phyloP scores from a whole-genome alignment of 2,888 invertebrate genomes.

The Drosophila cyrtoloma region DNA sequence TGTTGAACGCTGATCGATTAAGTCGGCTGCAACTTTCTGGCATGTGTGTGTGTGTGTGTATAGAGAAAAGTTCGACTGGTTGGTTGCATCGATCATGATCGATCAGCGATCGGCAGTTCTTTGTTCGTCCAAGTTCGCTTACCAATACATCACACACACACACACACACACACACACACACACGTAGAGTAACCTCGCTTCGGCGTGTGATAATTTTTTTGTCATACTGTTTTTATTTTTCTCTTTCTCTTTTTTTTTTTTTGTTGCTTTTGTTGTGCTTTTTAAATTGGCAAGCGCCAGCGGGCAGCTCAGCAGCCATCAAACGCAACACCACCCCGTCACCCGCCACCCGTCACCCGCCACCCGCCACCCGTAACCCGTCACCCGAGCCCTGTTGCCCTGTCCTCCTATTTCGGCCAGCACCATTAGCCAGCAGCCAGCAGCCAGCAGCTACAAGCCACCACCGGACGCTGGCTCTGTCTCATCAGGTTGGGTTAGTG shows the following conservation, averaged over 20 bases:
- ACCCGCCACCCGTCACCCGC: neutral
- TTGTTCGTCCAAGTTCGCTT: neutral
- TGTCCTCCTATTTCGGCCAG: neutral
- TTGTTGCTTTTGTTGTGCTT: slow-evolving; percentile 67
- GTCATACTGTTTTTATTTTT: neutral
- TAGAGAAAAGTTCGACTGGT: neutral
- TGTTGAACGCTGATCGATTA: neutral
- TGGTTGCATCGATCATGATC: neutral
- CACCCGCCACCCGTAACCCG: neutral
- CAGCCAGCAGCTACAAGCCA: slow-evolving; percentile 13
- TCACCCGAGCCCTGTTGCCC: neutral
- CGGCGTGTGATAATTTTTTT: slow-evolving; percentile 21
- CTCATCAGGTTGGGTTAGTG: slow-evolving; percentile 27
- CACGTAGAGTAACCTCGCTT: slow-evolving; percentile 2
- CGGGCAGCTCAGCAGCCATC: slow-evolving; percentile 74
- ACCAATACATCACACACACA: neutral
- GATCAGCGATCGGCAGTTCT: neutral
- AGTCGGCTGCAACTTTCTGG: neutral
- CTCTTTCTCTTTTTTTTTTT: slow-evolving; percentile 10
- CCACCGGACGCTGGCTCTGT: slow-evolving; percentile 30
- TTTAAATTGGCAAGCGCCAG: slow-evolving; percentile 81
- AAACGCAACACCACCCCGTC: slow-evolving; percentile 40
- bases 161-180: neutral
- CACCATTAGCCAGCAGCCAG: slow-evolving; percentile 35
- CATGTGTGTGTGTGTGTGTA: neutral